A percentile compares a stretch with the other conserved stretches of the same genome.
Conservation (phyloP, 1,140 invertebrate species). For the Parapsyche elsis region DNA sequence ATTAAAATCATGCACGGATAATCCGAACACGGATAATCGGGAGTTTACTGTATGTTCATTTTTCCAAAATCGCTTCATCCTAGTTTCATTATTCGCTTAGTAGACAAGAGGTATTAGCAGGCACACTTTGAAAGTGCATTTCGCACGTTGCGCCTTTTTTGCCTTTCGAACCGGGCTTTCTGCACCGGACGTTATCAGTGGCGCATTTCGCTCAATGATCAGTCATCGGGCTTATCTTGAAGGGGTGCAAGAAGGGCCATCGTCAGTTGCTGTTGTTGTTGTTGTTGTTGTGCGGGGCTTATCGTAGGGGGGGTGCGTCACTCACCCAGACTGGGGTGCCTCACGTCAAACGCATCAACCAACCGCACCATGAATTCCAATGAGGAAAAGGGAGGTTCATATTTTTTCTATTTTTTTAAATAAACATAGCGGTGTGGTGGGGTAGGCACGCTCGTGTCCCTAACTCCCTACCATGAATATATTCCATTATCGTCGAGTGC, state of each 20-base stretch:
- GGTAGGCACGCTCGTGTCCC: too few species aligned
- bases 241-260: not conserved
- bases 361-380: not conserved
- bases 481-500: constrained; percentile 10
- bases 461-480: not conserved
- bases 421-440: not conserved
- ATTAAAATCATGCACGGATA: too few species aligned
- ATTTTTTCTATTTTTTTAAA: not conserved
- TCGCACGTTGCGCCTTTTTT: not conserved
- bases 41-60: too few species aligned
- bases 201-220: not conserved
- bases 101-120: too few species aligned
- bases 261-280: not conserved
- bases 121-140: too few species aligned
- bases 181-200: not conserved
- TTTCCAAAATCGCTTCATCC: too few species aligned
- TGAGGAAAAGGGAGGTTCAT: not conserved
- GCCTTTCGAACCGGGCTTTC: not conserved
- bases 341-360: constrained; percentile 6
- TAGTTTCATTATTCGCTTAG: too few species aligned
- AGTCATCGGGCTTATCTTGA: constrained; percentile 1
- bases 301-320: not conserved
- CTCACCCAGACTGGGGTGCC: not conserved
- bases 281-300: not conserved
- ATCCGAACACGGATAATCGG: too few species aligned